Conservation (phyloP, 2,888 invertebrate genomes). For the Cryptocephalus primarius region DNA sequence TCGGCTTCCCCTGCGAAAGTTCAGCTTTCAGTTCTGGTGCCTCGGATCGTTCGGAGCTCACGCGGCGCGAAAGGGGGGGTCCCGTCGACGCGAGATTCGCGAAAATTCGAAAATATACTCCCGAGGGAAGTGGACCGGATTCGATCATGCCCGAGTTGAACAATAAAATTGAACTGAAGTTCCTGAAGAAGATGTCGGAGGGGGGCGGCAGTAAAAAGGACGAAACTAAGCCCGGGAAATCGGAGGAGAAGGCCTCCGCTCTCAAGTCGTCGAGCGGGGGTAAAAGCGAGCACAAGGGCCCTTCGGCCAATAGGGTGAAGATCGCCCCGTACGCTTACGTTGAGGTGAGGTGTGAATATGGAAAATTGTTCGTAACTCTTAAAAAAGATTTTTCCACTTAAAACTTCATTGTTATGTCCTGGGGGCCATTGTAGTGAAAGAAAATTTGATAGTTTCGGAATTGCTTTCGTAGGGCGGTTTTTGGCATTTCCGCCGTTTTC, state of each 20-base stretch:
- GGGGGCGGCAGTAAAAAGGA: slow-evolving; percentile 5
- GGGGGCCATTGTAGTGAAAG: no score
- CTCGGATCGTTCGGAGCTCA: slow-evolving; percentile 8
- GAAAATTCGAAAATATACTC: no score
- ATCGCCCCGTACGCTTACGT: slow-evolving; percentile 32
- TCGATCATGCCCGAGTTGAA: slow-evolving; percentile 18
- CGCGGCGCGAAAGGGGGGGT: no score
- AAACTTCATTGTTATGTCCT: no score
- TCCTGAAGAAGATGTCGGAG: slow-evolving; percentile 13
- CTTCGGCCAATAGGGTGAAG: slow-evolving; percentile 25
- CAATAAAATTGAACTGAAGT: slow-evolving; percentile 19
- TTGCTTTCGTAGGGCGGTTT: no score
- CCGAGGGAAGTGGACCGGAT: no score
- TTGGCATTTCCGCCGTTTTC: no score
- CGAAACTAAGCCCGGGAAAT: slow-evolving; percentile 3
- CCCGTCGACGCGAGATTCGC: no score
- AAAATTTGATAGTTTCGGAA: no score
- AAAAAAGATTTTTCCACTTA: no score
- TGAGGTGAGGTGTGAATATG: slow-evolving; percentile 24
- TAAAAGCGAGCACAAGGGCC: slow-evolving; percentile 19
- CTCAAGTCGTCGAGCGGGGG: not conserved
- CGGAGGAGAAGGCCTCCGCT: slow-evolving; percentile 8
- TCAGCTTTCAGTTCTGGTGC: slow-evolving; percentile 27
- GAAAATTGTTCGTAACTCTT: no score
- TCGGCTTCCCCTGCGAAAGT: slow-evolving; percentile 29